phyloP scores from a whole-genome alignment of 2,797 vertebrate species.

The Girardinus metallicus region DNA sequence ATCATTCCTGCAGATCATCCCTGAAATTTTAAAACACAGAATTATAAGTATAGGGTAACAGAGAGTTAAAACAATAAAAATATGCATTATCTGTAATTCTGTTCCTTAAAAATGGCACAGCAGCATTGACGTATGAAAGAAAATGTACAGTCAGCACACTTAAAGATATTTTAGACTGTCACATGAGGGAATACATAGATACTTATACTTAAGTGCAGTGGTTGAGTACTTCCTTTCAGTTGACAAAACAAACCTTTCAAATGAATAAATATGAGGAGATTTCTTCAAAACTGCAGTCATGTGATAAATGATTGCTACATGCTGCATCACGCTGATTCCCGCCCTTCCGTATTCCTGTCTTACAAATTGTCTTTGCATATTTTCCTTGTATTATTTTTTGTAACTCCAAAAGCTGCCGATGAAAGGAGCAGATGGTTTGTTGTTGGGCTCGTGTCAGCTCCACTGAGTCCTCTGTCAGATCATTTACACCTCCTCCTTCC shows the following conservation, averaged over 20 bases:
- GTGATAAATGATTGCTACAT: conserved; percentile 63
- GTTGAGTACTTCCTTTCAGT: conserved; percentile 9
- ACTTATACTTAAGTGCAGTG: too few relatives aligned
- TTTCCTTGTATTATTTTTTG: conserved; percentile 53
- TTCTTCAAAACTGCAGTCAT: conserved; percentile 65
- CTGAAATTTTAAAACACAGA: too few relatives aligned
- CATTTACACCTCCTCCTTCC: conserved; percentile 82
- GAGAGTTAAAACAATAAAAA: too few relatives aligned
- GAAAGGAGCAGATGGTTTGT: conserved; percentile 85
- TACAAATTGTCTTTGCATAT: conserved; percentile 60
- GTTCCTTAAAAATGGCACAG: too few relatives aligned
- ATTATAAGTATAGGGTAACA: too few relatives aligned
- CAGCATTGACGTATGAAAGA: too few relatives aligned
- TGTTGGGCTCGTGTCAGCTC: conserved; percentile 79
- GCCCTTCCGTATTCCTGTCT: conserved; percentile 36
- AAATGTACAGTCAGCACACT: too few relatives aligned
- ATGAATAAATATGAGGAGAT: conserved; percentile 37
- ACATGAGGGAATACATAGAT: too few relatives aligned
- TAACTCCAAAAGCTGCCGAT: conserved; percentile 67
- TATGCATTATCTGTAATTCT: too few relatives aligned
- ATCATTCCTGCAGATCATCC: too few relatives aligned
- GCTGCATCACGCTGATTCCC: conserved; percentile 46
- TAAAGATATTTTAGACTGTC: too few relatives aligned
- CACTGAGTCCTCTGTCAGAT: conserved; percentile 82
- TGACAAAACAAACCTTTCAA: conserved; percentile 45